Evolutionary conservation across 2,888 invertebrate species (phyloP).

Genomic region (Callinectes sapidus): DNA sequence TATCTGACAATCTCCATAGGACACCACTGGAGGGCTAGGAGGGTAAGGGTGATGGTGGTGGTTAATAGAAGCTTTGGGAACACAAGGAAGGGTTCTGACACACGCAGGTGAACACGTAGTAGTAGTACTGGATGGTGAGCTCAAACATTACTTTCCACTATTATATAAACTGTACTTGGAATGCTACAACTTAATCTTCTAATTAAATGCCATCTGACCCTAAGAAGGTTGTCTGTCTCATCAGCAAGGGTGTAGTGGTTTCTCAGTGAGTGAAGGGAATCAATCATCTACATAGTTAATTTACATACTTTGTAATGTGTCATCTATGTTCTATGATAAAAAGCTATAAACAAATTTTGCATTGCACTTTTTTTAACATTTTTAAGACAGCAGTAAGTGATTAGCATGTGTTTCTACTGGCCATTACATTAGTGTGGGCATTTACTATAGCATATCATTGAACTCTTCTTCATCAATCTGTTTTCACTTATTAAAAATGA

Average conservation of each 20-base stretch:
- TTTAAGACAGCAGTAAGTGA: background rate
- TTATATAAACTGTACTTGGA: background rate
- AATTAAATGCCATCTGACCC: background rate
- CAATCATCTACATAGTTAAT: background rate
- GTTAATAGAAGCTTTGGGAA: background rate
- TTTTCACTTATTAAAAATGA: background rate
- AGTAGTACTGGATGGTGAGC: background rate
- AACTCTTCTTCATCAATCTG: background rate
- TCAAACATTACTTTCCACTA: background rate
- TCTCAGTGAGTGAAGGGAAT: background rate
- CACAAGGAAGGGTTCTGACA: background rate
- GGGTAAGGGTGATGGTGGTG: too few species aligned
- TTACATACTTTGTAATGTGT: background rate
- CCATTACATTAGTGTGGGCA: background rate
- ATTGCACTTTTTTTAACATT: background rate
- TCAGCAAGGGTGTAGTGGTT: background rate
- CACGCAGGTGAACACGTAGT: background rate
- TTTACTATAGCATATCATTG: background rate
- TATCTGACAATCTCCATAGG: slow-evolving; percentile 36
- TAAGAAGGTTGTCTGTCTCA: background rate
- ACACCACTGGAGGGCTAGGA: background rate
- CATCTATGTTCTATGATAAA: background rate
- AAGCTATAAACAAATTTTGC: background rate
- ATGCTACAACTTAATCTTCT: background rate
- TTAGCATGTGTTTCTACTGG: background rate